phyloP scores from a whole-genome alignment of 2,113 vertebrate genomes.

The Romanogobio albipinnatus region DNA sequence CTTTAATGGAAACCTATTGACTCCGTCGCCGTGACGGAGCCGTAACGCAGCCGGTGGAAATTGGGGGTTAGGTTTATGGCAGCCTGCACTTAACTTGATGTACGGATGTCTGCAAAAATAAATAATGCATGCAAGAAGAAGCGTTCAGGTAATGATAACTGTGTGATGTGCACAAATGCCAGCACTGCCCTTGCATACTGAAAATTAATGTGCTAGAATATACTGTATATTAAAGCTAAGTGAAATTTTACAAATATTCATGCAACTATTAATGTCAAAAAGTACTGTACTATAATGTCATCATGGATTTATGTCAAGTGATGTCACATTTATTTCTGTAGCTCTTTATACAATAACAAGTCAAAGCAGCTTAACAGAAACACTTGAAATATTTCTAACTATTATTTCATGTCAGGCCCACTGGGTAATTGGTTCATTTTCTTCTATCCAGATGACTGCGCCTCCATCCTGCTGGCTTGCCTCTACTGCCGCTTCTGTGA shows the following conservation, averaged over 20 bases:
- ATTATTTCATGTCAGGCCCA: too few relatives aligned
- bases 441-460: constrained; percentile 67
- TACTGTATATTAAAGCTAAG: not conserved
- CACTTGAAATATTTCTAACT: too few relatives aligned
- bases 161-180: not conserved
- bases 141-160: not conserved
- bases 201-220: not conserved
- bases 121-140: constrained; percentile 40
- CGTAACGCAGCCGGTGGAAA: too few relatives aligned
- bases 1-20: too few relatives aligned
- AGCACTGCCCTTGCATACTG: not conserved
- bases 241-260: not conserved
- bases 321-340: too few relatives aligned
- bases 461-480: constrained; percentile 65
- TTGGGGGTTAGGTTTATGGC: too few relatives aligned
- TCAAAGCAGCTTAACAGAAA: too few relatives aligned
- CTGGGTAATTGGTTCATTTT: not conserved
- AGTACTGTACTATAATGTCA: not conserved
- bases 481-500: constrained; percentile 69
- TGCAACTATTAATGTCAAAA: not conserved
- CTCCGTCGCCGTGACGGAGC: too few relatives aligned
- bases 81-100: constrained; percentile 12
- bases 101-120: constrained; percentile 33
- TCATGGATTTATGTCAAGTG: too few relatives aligned
- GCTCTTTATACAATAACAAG: too few relatives aligned